phyloP scores from a whole-genome alignment of 1,140 invertebrate genomes.

The Panonychus citri region DNA sequence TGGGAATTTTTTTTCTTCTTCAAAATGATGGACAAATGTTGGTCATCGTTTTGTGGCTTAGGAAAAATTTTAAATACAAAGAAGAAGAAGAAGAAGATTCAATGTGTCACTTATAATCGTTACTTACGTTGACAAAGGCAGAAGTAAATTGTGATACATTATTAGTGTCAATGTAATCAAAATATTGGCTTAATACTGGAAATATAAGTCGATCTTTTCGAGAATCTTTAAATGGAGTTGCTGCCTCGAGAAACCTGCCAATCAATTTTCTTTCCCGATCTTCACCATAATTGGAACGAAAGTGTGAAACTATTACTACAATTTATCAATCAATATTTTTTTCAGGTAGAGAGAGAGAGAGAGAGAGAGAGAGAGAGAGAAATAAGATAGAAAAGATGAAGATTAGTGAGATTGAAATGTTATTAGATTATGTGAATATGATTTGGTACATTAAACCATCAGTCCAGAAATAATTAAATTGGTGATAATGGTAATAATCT shows the following conservation, averaged over 20 bases:
- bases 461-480: too few species aligned
- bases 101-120: too few species aligned
- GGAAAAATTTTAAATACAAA: too few species aligned
- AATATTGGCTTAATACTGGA: conserved; percentile 13
- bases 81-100: too few species aligned
- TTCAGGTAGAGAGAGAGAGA: background rate
- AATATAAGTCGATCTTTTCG: conserved; percentile 5
- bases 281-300: background rate
- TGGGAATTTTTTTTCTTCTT: too few species aligned
- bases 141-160: conserved; percentile 12
- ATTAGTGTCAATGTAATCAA: conserved; percentile 10
- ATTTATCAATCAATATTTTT: background rate
- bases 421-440: too few species aligned
- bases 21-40: too few species aligned
- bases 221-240: conserved; percentile 1
- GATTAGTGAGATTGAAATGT: too few species aligned
- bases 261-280: conserved; percentile 5
- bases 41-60: too few species aligned
- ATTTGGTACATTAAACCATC: too few species aligned
- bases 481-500: too few species aligned
- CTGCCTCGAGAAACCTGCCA: conserved; percentile 5
- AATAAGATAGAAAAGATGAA: background rate
- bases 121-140: conserved; percentile 16
- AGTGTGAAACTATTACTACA: background rate
- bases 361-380: too few species aligned